Conservation (phyloP, 2,888 invertebrate genomes). For the Cosmorhoe ocellata region DNA sequence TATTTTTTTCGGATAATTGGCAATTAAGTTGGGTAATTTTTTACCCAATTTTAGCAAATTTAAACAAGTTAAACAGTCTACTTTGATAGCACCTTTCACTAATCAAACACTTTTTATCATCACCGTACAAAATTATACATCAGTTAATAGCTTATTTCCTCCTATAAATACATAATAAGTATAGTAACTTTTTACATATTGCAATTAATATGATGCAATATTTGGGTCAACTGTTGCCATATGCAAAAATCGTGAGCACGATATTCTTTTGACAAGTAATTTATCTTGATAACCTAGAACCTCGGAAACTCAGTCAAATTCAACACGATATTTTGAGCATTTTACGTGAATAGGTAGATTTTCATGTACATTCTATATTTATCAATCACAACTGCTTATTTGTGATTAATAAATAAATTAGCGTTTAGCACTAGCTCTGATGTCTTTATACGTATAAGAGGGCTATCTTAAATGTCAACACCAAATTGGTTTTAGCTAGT, state of each 20-base stretch:
- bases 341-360: too few relatives aligned
- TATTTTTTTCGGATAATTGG: background rate
- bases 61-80: constrained; percentile 6
- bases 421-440: too few relatives aligned
- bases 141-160: constrained; percentile 21
- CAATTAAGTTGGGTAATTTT: background rate
- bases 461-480: too few relatives aligned
- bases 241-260: constrained; percentile 32
- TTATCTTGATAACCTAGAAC: constrained; percentile 22
- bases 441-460: too few relatives aligned
- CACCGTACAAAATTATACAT: constrained; percentile 14
- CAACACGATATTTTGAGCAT: background rate
- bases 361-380: too few relatives aligned
- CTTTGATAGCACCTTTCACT: constrained; percentile 20
- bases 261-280: constrained; percentile 11
- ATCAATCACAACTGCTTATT: too few relatives aligned
- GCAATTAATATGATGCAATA: constrained; percentile 23
- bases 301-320: background rate
- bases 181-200: constrained; percentile 7
- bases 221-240: constrained; percentile 31
- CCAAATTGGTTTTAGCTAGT: too few relatives aligned
- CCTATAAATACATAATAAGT: too few relatives aligned
- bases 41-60: constrained; percentile 4
- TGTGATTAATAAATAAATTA: too few relatives aligned
- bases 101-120: constrained; percentile 11